Evolutionary conservation across 2,113 vertebrate genomes (phyloP).

Genomic region (Rhinogobius similis): DNA sequence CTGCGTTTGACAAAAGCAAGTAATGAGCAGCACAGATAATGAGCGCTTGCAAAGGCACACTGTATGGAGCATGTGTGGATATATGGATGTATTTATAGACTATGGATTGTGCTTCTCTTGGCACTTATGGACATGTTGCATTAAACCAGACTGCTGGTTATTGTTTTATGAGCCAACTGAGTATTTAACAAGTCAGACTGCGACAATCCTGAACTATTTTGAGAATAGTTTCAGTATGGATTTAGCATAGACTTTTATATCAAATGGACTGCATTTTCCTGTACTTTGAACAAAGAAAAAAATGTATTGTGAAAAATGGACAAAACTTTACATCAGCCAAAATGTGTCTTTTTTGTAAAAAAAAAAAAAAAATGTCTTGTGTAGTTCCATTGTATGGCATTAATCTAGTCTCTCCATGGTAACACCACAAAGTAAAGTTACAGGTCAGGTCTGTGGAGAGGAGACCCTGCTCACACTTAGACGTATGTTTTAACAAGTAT

Average conservation of each 20-base stretch:
- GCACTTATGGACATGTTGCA: neutral
- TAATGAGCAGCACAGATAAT: neutral
- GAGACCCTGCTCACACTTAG: no score
- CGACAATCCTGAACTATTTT: neutral
- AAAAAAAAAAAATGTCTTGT: no score
- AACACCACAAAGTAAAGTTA: no score
- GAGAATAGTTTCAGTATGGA: neutral
- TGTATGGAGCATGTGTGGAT: neutral
- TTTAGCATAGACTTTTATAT: neutral
- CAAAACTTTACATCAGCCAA: no score
- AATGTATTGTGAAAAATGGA: neutral
- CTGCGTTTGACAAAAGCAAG: conserved; percentile 14
- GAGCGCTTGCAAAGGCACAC: neutral
- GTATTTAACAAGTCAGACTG: neutral
- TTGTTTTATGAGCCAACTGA: neutral
- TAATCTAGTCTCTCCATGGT: no score
- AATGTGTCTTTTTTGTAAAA: no score
- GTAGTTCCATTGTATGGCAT: no score
- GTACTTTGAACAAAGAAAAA: no score
- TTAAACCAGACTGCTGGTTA: neutral
- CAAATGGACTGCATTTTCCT: neutral
- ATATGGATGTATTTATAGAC: neutral
- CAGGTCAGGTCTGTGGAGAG: no score
- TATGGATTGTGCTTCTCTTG: neutral
- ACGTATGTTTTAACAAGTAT: no score